Evolutionary conservation across 2,797 vertebrate genomes (phyloP).

Genomic region (Prunella strophiata): DNA sequence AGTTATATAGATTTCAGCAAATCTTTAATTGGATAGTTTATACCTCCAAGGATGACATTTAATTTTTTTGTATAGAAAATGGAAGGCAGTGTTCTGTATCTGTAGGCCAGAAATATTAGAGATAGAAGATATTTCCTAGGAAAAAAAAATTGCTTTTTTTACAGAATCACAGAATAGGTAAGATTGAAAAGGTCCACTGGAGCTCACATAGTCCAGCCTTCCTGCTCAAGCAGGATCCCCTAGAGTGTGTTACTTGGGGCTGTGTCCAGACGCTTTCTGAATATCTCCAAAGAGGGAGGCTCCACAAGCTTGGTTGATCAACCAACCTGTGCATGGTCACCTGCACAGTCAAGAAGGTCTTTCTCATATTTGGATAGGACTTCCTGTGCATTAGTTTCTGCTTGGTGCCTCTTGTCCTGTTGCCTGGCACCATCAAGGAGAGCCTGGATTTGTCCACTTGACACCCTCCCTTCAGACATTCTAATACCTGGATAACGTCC

Average conservation of each 20-base stretch:
- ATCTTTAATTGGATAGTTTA: background rate
- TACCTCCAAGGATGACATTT: background rate
- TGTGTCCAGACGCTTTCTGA: background rate
- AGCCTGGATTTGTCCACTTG: background rate
- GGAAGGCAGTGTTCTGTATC: background rate
- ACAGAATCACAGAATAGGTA: too few species aligned
- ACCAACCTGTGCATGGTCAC: background rate
- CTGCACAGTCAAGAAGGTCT: background rate
- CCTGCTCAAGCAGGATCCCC: too few species aligned
- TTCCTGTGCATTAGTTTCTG: background rate
- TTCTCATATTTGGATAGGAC: background rate
- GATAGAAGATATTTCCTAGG: background rate
- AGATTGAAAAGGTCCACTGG: background rate
- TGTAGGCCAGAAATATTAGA: background rate
- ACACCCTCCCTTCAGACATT: background rate
- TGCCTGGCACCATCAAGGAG: background rate
- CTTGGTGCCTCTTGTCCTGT: background rate
- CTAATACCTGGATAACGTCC: rapidly evolving
- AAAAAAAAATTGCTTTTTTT: background rate
- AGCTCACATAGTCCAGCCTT: background rate
- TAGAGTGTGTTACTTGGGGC: background rate
- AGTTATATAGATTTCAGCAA: background rate
- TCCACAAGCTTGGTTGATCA: background rate
- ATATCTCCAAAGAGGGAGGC: background rate
- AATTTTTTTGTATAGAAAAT: background rate